A percentile compares a stretch with the other conserved stretches of the same genome.
Evolutionary conservation across 1,140 invertebrate species (phyloP).

Genomic region (Xylocopa sonorina): DNA sequence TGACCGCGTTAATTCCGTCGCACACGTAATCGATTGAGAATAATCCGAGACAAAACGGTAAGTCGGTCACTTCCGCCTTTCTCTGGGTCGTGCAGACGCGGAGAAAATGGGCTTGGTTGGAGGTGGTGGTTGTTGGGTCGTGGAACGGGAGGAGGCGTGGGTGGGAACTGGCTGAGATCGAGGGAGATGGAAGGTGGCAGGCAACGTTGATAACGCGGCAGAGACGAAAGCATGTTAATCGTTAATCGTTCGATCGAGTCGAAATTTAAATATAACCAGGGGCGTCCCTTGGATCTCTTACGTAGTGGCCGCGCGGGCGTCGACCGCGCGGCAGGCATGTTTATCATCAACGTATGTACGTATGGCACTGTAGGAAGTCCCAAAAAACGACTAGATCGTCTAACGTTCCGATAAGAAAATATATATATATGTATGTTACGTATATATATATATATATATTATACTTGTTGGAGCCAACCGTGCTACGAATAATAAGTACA

Average conservation of each 20-base stretch:
- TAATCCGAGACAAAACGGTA: slow-evolving; percentile 36
- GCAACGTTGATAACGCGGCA: slow-evolving; percentile 38
- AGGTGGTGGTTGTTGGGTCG: no score
- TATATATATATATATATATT: not conserved
- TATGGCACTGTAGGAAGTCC: slow-evolving; percentile 48
- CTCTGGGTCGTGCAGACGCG: not conserved
- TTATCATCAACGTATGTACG: slow-evolving; percentile 13
- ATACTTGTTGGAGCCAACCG: slow-evolving; percentile 33
- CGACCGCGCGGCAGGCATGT: not conserved
- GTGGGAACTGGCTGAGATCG: not conserved
- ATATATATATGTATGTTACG: slow-evolving; percentile 48
- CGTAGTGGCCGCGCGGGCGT: not conserved
- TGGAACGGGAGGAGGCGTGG: not conserved
- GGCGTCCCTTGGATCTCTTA: not conserved
- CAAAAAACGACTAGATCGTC: slow-evolving; percentile 50
- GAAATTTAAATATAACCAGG: not conserved
- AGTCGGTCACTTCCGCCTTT: slow-evolving; percentile 46
- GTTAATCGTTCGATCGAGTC: not conserved
- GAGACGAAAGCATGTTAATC: slow-evolving; percentile 38
- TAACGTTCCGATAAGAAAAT: slow-evolving; percentile 66
- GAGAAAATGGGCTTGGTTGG: not conserved
- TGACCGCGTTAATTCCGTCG: slow-evolving; percentile 53
- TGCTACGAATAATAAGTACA: slow-evolving; percentile 50
- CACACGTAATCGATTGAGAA: slow-evolving; percentile 25
- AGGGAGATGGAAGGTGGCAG: not conserved